Evolutionary conservation across 2,797 vertebrate genomes (phyloP).

Genomic region (Podarcis lilfordi): DNA sequence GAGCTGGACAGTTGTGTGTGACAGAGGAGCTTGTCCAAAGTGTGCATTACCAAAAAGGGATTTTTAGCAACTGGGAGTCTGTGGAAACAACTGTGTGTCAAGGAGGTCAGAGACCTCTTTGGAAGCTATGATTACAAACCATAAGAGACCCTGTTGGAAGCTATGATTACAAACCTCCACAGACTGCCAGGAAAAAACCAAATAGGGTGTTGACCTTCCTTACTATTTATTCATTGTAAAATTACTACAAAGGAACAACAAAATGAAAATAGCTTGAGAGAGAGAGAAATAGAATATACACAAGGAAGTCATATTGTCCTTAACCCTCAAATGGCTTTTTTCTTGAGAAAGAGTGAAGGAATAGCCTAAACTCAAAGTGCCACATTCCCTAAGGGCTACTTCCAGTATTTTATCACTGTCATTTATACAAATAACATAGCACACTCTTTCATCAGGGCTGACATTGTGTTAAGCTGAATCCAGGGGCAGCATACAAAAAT

Average conservation of each 20-base stretch:
- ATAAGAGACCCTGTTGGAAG: constrained; percentile 53
- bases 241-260: constrained; percentile 43
- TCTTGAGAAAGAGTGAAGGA: background rate
- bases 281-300: constrained; percentile 6
- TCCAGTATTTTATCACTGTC: background rate
- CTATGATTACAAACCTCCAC: constrained; percentile 58
- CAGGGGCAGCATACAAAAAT: background rate
- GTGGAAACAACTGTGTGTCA: constrained; percentile 44
- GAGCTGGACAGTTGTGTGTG: background rate
- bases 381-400: background rate
- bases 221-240: constrained; percentile 48
- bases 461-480: background rate
- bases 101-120: constrained; percentile 58
- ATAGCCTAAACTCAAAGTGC: background rate
- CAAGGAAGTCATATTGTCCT: background rate
- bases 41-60: constrained; percentile 12
- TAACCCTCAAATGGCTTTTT: constrained; percentile 11
- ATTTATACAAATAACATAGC: background rate
- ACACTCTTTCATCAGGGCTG: background rate
- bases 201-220: constrained; percentile 44
- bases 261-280: constrained; percentile 27
- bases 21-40: constrained; percentile 21
- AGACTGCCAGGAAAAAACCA: constrained; percentile 47
- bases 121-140: constrained; percentile 57
- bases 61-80: constrained; percentile 21